A percentile compares a stretch with the other conserved stretches of the same genome.
phyloP scores from a whole-genome alignment of 1,140 invertebrate genomes.

The Macrobrachium nipponense region DNA sequence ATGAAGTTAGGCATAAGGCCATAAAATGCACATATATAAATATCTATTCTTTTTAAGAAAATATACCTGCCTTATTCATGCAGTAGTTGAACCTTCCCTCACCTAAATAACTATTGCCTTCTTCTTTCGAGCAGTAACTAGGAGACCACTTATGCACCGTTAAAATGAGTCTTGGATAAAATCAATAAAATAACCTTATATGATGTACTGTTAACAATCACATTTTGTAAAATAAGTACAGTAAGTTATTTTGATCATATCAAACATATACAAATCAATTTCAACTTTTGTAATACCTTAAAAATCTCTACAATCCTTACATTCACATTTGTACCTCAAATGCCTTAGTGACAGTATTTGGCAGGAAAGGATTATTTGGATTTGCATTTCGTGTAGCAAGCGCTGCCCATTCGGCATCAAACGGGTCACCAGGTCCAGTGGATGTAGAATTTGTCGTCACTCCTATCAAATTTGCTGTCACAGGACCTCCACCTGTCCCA shows the following conservation, averaged over 20 bases:
- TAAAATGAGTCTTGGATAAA: too few species aligned
- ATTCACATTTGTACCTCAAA: conserved; percentile 74
- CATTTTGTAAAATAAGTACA: neutral
- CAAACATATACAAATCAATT: neutral
- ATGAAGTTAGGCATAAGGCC: too few species aligned
- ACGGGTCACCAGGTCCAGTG: conserved; percentile 75
- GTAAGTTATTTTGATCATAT: neutral
- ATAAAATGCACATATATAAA: too few species aligned
- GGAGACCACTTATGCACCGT: too few species aligned
- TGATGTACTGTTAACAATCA: too few species aligned
- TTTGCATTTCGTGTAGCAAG: conserved; percentile 67
- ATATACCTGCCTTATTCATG: too few species aligned
- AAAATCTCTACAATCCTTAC: conserved; percentile 6
- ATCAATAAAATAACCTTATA: too few species aligned
- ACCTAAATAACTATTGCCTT: too few species aligned
- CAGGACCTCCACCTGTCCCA: conserved; percentile 34
- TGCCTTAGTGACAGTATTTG: conserved; percentile 70
- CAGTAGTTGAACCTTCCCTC: too few species aligned
- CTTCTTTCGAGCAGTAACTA: too few species aligned
- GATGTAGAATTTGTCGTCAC: conserved; percentile 8
- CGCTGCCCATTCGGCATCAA: conserved; percentile 88
- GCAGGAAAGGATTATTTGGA: conserved; percentile 70
- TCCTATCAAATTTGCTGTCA: conserved; percentile 3
- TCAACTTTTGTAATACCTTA: neutral
- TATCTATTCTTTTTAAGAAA: too few species aligned